These are phyloP conservation scores for Nomada ruficornis DNA, from an alignment of 2,888 invertebrate species.

Conservation along the genomic window DNA sequence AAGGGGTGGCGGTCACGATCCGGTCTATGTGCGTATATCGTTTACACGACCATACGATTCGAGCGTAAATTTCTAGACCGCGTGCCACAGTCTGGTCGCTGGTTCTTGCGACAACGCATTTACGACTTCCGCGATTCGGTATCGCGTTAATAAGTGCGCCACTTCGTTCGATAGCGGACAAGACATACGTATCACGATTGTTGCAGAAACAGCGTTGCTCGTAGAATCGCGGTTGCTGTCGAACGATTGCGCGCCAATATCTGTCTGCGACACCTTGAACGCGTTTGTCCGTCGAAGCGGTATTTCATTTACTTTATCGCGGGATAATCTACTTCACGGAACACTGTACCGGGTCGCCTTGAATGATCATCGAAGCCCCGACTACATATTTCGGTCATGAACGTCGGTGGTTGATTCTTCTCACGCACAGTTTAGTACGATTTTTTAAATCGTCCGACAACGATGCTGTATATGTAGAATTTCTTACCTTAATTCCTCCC, in stretches of 20 bases:
- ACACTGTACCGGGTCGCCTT: conserved; percentile 28
- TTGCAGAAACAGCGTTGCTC: neutral
- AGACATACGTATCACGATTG: conserved; percentile 23
- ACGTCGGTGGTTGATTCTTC: too few relatives aligned
- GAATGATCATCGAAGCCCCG: neutral
- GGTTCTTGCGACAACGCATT: conserved; percentile 37
- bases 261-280: conserved; percentile 4
- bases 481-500: too few relatives aligned
- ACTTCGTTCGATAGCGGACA: conserved; percentile 26
- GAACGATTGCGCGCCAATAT: conserved; percentile 7
- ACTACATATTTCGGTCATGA: neutral
- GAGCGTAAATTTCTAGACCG: conserved; percentile 44
- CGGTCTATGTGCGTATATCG: neutral
- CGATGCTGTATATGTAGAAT: too few relatives aligned
- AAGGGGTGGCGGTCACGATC: conserved; percentile 14
- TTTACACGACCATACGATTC: conserved; percentile 35
- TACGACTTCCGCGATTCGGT: conserved; percentile 55
- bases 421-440: too few relatives aligned
- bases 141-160: conserved; percentile 52
- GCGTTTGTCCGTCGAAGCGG: conserved; percentile 7
- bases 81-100: neutral
- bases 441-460: too few relatives aligned
- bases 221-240: conserved; percentile 6
- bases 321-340: conserved; percentile 27
- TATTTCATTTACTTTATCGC: conserved; percentile 29